Percentiles rank a stretch among this genome's conserved stretches.
These are phyloP conservation scores for Eriocheir sinensis DNA, from an alignment of 1,140 invertebrate species.

Conservation along the genomic window DNA sequence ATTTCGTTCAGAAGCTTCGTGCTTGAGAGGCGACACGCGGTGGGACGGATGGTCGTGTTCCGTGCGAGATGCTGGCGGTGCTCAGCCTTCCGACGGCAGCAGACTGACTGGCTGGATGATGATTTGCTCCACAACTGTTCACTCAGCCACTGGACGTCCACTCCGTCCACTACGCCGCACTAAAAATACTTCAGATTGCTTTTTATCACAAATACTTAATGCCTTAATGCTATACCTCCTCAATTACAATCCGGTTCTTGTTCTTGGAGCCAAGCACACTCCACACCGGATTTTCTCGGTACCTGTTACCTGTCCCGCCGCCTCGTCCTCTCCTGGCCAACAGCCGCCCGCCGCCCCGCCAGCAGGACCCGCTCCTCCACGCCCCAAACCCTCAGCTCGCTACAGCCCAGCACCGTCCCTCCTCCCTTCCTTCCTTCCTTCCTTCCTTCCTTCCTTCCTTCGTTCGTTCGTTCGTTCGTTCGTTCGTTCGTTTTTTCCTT, in stretches of 20 bases:
- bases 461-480: no score
- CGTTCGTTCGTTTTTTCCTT: no score
- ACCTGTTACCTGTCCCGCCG: background rate
- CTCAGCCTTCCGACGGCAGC: background rate
- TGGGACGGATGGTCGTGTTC: background rate
- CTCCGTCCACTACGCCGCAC: background rate
- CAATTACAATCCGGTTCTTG: conserved; percentile 68
- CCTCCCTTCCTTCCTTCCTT: background rate
- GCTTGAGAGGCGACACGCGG: background rate
- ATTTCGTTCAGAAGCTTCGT: background rate
- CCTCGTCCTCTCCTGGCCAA: background rate
- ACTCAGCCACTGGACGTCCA: background rate
- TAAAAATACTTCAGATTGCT: conserved; percentile 31
- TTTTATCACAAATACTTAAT: conserved; percentile 63
- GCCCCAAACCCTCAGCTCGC: background rate
- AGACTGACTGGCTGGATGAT: no score
- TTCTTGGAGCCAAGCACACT: conserved; percentile 42
- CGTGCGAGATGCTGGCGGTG: background rate
- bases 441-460: background rate
- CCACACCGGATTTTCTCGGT: background rate
- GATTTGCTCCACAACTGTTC: background rate
- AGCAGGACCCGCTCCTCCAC: background rate
- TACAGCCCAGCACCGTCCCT: background rate
- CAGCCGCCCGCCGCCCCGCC: no score
- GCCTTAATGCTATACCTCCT: conserved; percentile 62